Percentiles rank a stretch among this genome's conserved stretches.
Evolutionary conservation across 2,888 invertebrate genomes (phyloP).

Genomic region (Aproaerema taeniolella): DNA sequence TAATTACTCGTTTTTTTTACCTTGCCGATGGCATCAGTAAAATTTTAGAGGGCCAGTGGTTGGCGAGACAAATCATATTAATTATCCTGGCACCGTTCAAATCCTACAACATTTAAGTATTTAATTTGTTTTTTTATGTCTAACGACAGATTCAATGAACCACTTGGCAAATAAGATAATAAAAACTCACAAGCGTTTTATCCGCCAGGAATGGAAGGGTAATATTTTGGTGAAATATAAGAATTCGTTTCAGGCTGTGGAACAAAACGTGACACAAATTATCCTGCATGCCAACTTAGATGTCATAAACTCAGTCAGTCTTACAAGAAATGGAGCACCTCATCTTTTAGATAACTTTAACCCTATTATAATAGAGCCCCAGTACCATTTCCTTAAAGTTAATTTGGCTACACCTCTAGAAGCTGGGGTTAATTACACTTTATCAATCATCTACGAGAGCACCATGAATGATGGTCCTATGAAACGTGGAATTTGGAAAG

Average conservation of each 20-base stretch:
- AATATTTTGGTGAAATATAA: too few species aligned
- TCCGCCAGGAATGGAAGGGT: too few species aligned
- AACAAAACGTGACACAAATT: slow-evolving; percentile 48
- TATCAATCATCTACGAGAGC: slow-evolving; percentile 64
- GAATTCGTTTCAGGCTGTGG: slow-evolving; percentile 44
- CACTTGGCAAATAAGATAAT: too few species aligned
- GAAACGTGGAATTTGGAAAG: slow-evolving; percentile 67
- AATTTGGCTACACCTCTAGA: slow-evolving; percentile 40
- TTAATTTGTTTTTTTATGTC: too few species aligned
- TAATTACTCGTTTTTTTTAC: background rate
- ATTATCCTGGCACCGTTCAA: too few species aligned
- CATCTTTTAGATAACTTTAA: slow-evolving; percentile 22
- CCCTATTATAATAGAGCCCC: slow-evolving; percentile 36
- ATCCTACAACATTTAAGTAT: too few species aligned
- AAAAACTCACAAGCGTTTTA: too few species aligned
- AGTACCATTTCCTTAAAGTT: slow-evolving; percentile 63
- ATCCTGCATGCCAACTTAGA: slow-evolving; percentile 70
- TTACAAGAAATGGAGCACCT: slow-evolving; percentile 23
- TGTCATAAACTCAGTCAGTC: slow-evolving; percentile 32
- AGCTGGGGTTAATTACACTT: slow-evolving; percentile 44
- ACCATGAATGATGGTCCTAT: slow-evolving; percentile 71
- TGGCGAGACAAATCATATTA: too few species aligned
- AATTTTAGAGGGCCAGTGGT: too few species aligned
- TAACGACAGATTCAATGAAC: too few species aligned
- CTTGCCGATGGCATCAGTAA: too few species aligned